Base-by-base conservation (phyloP, 2,113 vertebrate genomes). In the Hippocampus comes region DNA sequence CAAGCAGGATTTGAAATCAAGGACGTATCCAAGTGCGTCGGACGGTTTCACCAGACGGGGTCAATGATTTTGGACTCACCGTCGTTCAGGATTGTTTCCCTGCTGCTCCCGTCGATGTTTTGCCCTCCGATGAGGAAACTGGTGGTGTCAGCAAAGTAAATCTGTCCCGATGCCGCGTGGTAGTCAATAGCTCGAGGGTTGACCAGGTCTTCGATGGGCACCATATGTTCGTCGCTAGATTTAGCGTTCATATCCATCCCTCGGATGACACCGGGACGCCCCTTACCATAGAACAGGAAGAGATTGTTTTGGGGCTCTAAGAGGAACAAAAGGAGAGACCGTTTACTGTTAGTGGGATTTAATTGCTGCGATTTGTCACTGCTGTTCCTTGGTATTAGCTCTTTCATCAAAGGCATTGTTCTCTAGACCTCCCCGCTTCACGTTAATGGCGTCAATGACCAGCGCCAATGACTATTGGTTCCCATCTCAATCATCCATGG, bases 251-350 rank as follows among this genome's bases (percentile, higher is more conserved):
- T 86, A 75, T 98, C 97, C 93, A 99, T 93, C 59, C 96, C 96
- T 55, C 94, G 91, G 78, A 99, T 95, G 75, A 98, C 95, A 80
- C 97, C 97, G 1, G 97, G 97, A 56, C 97, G 94, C 11, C 97
- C 97, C 91, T 99, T 99, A 27, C 97, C 97, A 83, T 99, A 99
- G 92, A 99, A 98, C 68, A 99, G 94, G 91, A 99, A 99, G 83
- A 99, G 91, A 82, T 98, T 94, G 81, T 93, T 96, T 90, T 96
- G 98, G 38, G 96, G 97, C 90, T 95, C 97, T 99, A 90, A 51
- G 89, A 91, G 83, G 82, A 89, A 87, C 92, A 91, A 94, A 90
- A 92, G 81, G 70, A 81, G 34, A 76, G 70, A 78, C 2, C 43
- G 6, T 66, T 84, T 74, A 88, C 73, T 80, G 63, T 79, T 85